Evolutionary conservation across 2,888 invertebrate species (phyloP).

Genomic region (Stenoptilia bipunctidactyla): DNA sequence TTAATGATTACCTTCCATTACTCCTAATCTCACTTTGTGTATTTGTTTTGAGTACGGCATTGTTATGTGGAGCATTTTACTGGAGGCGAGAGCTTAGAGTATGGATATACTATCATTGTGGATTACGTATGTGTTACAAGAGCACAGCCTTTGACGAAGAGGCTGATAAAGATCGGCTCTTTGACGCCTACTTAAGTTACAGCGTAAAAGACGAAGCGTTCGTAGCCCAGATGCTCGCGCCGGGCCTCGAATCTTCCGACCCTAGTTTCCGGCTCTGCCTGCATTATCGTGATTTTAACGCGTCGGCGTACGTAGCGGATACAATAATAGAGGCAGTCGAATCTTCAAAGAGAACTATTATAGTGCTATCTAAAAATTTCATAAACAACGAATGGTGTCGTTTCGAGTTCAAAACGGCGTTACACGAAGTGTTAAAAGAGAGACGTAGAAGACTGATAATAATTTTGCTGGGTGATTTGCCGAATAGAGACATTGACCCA

Average conservation of each 20-base stretch:
- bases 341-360: constrained; percentile 88
- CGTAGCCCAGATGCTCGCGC: constrained; percentile 89
- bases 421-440: constrained; percentile 91
- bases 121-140: constrained; percentile 88
- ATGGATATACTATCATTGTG: constrained; percentile 90
- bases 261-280: constrained; percentile 89
- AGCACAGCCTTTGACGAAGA: constrained; percentile 84
- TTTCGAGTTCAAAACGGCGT: constrained; percentile 94
- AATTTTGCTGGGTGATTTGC: constrained; percentile 90
- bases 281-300: constrained; percentile 92
- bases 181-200: constrained; percentile 96
- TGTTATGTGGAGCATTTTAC: constrained; percentile 83
- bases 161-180: constrained; percentile 86
- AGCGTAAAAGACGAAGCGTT: constrained; percentile 93
- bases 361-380: constrained; percentile 93
- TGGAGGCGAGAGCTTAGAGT: constrained; percentile 85
- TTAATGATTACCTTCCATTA: constrained; percentile 86
- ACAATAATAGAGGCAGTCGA: constrained; percentile 94
- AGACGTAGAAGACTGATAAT: constrained; percentile 89
- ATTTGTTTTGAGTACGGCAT: constrained; percentile 80
- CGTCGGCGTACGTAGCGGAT: constrained; percentile 89
- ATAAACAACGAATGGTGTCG: constrained; percentile 95
- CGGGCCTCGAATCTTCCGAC: constrained; percentile 86
- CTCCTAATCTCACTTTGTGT: constrained; percentile 83
- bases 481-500: constrained; percentile 89